Percentiles rank a stretch among this genome's conserved stretches.
These are phyloP conservation scores for Oceanodroma tethys DNA, from an alignment of 2,113 vertebrate genomes.

Conservation along the genomic window DNA sequence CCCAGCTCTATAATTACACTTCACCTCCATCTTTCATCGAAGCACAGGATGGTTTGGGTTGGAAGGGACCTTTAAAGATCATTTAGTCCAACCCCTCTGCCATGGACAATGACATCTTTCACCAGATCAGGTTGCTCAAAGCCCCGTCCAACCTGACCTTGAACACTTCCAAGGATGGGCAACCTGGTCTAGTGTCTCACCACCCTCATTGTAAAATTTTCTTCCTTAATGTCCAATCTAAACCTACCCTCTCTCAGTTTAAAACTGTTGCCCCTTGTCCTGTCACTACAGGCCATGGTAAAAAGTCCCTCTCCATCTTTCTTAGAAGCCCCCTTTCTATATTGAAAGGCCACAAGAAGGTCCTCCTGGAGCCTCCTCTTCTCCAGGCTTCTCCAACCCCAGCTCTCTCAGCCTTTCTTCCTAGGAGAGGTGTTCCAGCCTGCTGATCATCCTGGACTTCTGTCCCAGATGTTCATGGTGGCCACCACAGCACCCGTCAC, in stretches of 20 bases:
- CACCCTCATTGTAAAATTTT: neutral
- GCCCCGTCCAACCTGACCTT: rapidly evolving
- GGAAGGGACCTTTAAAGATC: neutral
- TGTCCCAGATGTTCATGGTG: neutral
- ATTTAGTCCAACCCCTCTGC: neutral
- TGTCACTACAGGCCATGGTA: neutral
- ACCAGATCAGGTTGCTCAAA: neutral
- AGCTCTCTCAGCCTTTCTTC: neutral
- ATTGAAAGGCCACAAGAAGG: neutral
- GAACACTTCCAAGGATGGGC: too few relatives aligned
- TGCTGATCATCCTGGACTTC: neutral
- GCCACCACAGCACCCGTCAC: neutral
- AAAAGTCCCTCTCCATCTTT: neutral
- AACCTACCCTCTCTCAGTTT: neutral
- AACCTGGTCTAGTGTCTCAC: neutral
- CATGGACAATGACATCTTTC: neutral
- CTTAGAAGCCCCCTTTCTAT: neutral
- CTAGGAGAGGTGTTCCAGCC: neutral
- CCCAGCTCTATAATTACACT: neutral
- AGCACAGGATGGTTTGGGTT: neutral
- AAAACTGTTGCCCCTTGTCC: neutral
- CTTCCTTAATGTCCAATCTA: neutral
- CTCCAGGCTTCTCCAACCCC: neutral
- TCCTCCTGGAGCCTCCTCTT: neutral
- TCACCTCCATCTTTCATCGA: neutral